Conservation (phyloP, 2,888 invertebrate genomes). For the Mythimna albipuncta region DNA sequence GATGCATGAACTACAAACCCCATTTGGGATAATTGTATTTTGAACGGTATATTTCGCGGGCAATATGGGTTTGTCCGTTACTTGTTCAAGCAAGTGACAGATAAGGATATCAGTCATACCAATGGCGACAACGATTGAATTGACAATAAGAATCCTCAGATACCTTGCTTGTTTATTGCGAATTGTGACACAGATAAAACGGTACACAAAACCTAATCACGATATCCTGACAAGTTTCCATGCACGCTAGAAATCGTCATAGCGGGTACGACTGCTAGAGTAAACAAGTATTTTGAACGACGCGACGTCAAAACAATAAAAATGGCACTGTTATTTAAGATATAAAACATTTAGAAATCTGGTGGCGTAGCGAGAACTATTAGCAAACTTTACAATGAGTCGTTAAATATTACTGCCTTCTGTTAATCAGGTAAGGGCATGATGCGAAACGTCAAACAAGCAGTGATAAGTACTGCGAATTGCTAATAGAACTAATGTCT, state of each 20-base stretch:
- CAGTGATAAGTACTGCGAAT: slow-evolving; percentile 75
- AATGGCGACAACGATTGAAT: slow-evolving; percentile 80
- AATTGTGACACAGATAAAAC: slow-evolving; percentile 55
- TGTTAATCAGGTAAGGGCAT: slow-evolving; percentile 81
- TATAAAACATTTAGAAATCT: slow-evolving; percentile 76
- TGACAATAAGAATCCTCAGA: slow-evolving; percentile 74
- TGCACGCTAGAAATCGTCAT: slow-evolving; percentile 45
- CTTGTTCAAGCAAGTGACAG: slow-evolving; percentile 80
- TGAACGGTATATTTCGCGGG: slow-evolving; percentile 83
- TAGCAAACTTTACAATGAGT: slow-evolving; percentile 85
- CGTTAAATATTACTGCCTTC: slow-evolving; percentile 85
- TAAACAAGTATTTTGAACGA: slow-evolving; percentile 39
- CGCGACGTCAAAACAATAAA: slow-evolving; percentile 50
- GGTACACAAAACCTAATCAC: slow-evolving; percentile 31
- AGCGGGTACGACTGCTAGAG: slow-evolving; percentile 7
- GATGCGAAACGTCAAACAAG: slow-evolving; percentile 78
- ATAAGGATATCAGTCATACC: slow-evolving; percentile 84
- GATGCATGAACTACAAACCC: slow-evolving; percentile 78
- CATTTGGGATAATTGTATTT: slow-evolving; percentile 81
- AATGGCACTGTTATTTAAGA: slow-evolving; percentile 56
- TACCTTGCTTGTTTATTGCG: slow-evolving; percentile 42
- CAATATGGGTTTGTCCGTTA: slow-evolving; percentile 84
- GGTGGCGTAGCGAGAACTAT: slow-evolving; percentile 75
- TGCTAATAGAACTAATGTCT: slow-evolving; percentile 62
- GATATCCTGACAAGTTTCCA: slow-evolving; percentile 36